Evolutionary conservation across 2,797 vertebrate genomes (phyloP).

Genomic region (Denticeps clupeoides): DNA sequence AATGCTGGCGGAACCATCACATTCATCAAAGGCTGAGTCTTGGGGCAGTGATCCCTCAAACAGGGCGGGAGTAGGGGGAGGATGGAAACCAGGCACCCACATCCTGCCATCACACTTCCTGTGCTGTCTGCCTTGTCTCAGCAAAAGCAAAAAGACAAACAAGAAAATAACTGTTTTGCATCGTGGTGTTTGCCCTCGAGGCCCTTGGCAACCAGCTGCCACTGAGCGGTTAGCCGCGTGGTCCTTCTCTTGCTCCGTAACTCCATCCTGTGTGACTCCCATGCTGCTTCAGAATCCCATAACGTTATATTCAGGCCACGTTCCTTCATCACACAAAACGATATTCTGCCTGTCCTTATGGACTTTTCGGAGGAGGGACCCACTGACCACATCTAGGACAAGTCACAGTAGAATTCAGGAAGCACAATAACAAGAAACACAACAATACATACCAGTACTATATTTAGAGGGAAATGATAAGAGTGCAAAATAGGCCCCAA

Average conservation of each 20-base stretch:
- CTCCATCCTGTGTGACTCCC: conserved; percentile 32
- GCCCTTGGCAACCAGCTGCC: conserved; percentile 19
- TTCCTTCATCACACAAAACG: conserved; percentile 38
- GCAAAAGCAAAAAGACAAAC: conserved; percentile 29
- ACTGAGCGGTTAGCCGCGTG: conserved; percentile 18
- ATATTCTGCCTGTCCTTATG: conserved; percentile 37
- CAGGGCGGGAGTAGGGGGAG: conserved; percentile 14
- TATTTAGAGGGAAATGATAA: conserved; percentile 47
- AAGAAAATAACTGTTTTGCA: conserved; percentile 32
- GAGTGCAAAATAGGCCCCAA: conserved; percentile 14
- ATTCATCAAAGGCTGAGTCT: no score
- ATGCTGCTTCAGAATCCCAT: conserved; percentile 11
- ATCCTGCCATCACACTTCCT: conserved; percentile 37
- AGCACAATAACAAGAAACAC: conserved; percentile 45
- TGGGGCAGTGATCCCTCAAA: not conserved
- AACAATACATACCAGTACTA: conserved; percentile 42
- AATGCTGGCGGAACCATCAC: no score
- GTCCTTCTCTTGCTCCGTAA: conserved; percentile 32
- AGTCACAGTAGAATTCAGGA: conserved; percentile 22
- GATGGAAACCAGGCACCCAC: conserved; percentile 16
- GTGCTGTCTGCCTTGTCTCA: conserved; percentile 11
- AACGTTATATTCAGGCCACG: conserved; percentile 39
- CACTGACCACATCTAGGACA: conserved; percentile 21
- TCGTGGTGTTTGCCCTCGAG: conserved; percentile 19
- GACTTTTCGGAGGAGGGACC: conserved; percentile 31